Evolutionary conservation across 2,113 vertebrate genomes (phyloP).

Genomic region (Galbula dea): DNA sequence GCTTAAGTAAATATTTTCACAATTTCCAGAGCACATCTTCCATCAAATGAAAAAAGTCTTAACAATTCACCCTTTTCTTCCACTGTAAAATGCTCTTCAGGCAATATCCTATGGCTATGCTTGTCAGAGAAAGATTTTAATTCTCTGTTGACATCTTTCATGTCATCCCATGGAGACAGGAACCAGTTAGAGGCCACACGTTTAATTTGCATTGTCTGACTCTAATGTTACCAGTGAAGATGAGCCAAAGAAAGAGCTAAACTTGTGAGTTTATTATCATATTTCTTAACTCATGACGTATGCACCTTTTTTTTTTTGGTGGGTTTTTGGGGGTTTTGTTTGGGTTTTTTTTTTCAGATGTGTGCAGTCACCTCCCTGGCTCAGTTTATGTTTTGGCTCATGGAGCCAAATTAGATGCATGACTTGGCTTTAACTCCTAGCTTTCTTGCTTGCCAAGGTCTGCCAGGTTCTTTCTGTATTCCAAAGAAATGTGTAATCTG

Average conservation of each 20-base stretch:
- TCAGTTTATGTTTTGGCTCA: slow-evolving; percentile 56
- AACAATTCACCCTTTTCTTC: background rate
- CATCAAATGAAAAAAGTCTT: background rate
- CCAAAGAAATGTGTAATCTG: slow-evolving; percentile 47
- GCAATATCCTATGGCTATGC: background rate
- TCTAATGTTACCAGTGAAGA: background rate
- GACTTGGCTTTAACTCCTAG: slow-evolving; percentile 61
- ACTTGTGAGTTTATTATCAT: background rate
- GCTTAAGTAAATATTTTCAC: background rate
- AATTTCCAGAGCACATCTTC: slow-evolving; percentile 10
- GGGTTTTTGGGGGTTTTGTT: background rate
- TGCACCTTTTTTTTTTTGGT: background rate
- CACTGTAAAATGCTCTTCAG: slow-evolving; percentile 1
- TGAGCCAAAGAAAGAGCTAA: background rate
- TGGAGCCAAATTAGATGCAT: slow-evolving; percentile 49
- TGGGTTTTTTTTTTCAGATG: background rate
- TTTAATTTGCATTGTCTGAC: background rate
- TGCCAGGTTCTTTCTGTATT: slow-evolving; percentile 60
- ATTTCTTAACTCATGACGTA: background rate
- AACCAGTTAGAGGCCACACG: background rate
- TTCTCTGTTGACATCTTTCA: background rate
- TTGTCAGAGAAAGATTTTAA: background rate
- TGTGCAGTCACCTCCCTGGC: slow-evolving; percentile 46
- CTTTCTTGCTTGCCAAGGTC: slow-evolving; percentile 16
- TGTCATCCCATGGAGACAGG: background rate